Evolutionary conservation across 2,888 invertebrate species (phyloP).

Genomic region (Endomychus coccineus): DNA sequence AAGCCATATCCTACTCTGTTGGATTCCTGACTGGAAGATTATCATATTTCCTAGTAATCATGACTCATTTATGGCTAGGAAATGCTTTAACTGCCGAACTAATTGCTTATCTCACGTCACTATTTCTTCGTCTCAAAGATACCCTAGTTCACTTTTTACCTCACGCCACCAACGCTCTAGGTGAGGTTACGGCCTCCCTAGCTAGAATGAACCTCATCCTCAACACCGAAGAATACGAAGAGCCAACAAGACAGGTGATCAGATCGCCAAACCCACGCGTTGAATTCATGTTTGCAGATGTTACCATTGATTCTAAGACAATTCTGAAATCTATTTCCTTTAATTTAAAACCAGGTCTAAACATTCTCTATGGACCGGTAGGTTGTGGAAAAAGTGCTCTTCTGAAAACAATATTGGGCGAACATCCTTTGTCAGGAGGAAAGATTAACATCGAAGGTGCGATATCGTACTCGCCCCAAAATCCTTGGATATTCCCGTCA

Average conservation of each 20-base stretch:
- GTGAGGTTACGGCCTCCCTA: conserved; percentile 34
- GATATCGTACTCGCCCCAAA: conserved; percentile 49
- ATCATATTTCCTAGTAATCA: conserved; percentile 36
- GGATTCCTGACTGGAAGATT: conserved; percentile 34
- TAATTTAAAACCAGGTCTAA: conserved; percentile 37
- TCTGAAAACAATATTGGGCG: conserved; percentile 34
- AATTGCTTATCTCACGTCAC: conserved; percentile 83
- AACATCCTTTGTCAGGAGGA: conserved; percentile 36
- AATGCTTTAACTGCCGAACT: conserved; percentile 69
- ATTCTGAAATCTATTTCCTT: conserved; percentile 41
- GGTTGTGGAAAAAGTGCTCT: conserved; percentile 52
- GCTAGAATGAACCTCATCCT: conserved; percentile 14
- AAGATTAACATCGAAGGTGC: conserved; percentile 41
- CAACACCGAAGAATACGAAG: conserved; percentile 10
- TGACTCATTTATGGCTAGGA: conserved; percentile 61
- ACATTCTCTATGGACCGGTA: conserved; percentile 53
- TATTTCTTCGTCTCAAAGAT: conserved; percentile 78
- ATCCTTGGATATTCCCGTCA: conserved; percentile 50
- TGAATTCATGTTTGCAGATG: conserved; percentile 11
- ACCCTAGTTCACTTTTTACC: conserved; percentile 87
- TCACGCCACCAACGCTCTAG: conserved; percentile 69
- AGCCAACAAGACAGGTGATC: background rate
- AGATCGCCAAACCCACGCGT: conserved; percentile 8
- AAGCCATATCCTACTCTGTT: conserved; percentile 29
- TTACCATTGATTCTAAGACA: conserved; percentile 24